Base-by-base conservation (phyloP, 2,113 vertebrate genomes). In the Ammodramus savannarum region DNA sequence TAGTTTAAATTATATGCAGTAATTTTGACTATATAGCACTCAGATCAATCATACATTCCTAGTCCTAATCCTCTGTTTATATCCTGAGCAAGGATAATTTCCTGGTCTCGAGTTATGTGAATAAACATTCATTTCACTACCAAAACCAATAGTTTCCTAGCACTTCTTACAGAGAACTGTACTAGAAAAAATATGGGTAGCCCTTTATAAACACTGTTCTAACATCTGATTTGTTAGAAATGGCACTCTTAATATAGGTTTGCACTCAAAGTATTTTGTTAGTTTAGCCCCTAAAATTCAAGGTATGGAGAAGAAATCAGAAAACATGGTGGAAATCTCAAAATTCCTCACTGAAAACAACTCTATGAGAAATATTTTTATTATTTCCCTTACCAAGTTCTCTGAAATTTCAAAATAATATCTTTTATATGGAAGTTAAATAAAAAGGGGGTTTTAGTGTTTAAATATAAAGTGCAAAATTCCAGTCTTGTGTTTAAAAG, bases 381-480 rank as follows among this genome's bases (percentile, higher is more conserved):
- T 58, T 84, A 59, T 73, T 65, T 3, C 5, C 16, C 12, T n/a
- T 77, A 68, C 4, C 20, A 81, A 51, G 36, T 57, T 39, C 11
- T 41, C 18, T 48, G 16, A 11, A 5, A 67, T 74, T 67, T 76
- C 57, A 87, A 69, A 87, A 73, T 32, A 73, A 52, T 46, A 38
- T 26, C 0, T 75, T 52, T 69, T 39, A 39, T 32, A 34, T 9
- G 3, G 31, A 74, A 74, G n/a, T 39, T 23, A 62, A 87, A 31
- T 48, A n/a, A 61, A 85, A 57, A n/a, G 1, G 0, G 0, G 1
- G 4, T 57, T 69, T 71, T 18, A 36, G 27, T 74, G 5, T 57
- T 46, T n/a, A 90, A 67, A 58, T 29, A 2, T 38, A 36, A 66
- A 36, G 10, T 57, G 18, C 13, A 76, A 59, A 72, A 75, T 72